Evolutionary conservation across 2,888 invertebrate genomes (phyloP), one percentile per base, ranked within the genome.

Genomic region (Dendrolimus pini): DNA sequence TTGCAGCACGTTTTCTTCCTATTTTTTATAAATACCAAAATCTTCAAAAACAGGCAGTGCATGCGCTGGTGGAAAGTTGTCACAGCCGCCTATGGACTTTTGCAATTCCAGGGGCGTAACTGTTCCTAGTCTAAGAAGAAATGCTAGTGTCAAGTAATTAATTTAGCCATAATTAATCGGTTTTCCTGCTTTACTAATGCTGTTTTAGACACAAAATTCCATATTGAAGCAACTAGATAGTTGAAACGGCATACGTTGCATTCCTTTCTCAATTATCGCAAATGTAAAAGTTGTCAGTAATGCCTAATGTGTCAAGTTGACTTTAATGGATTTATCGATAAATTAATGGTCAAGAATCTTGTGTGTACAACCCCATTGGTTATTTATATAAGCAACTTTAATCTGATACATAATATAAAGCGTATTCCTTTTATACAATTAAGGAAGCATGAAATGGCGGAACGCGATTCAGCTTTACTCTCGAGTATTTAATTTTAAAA

Each of bases 271-370:
- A 66, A 72, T 73, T 73, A 70, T 72, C 61, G 68, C 62, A 66
- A 75, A 80, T 75, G 77, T 82, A 80, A 79, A 79, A 80, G 75
- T 77, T 70, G 70, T 64, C 68, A 64, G 68, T 72, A 68, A 66
- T 67, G 59, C 62, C 56, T 61, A 57, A 65, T 64, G 66, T 47
- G 47, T 8, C 47, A 47, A 8, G 47, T 47, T 47, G 47, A 10
- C 47, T 47, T 47, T 47, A 47, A 47, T 47, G 47, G 47, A 47
- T 47, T 47, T 47, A 47, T 47, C 47, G 47, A 9, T 47, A 47
- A 47, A 47, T 30, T 30, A 6, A 30, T 47, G 47, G 47, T 47
- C 6, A 9, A 6, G 47, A 47, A 47, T 47, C 47, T 3, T 12
- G 47, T 47, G 47, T 47, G 2, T 12, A 47, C 47, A 47, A 10